Conservation (phyloP, 2,888 invertebrate genomes). For the Fragum fragum region DNA sequence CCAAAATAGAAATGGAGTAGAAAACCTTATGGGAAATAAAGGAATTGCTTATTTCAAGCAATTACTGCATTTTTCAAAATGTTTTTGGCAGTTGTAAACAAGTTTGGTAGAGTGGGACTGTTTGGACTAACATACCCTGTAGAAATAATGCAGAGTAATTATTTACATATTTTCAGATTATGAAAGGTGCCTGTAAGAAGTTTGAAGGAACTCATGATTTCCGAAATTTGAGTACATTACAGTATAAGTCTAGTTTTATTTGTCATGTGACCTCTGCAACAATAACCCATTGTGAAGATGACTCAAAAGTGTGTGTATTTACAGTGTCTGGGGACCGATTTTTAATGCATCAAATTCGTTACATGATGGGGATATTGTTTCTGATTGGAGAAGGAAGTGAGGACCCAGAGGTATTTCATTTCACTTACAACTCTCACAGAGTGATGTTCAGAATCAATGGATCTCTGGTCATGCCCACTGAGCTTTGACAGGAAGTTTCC, state of each 20-base stretch:
- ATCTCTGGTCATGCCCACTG: no score
- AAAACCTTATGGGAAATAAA: no score
- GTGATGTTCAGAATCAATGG: no score
- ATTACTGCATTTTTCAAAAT: no score
- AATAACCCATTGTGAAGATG: not conserved
- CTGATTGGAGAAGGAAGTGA: not conserved
- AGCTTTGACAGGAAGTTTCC: no score
- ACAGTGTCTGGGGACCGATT: conserved; percentile 13
- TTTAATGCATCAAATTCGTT: conserved; percentile 14
- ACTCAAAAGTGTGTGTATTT: conserved; percentile 6
- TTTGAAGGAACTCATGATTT: conserved; percentile 20
- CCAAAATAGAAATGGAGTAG: no score
- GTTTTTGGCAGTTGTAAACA: no score
- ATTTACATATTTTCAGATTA: not conserved
- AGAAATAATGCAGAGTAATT: no score
- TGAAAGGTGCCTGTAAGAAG: conserved; percentile 8
- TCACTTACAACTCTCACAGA: no score
- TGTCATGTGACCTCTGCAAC: not conserved
- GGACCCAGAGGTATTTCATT: not conserved
- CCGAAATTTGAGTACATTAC: not conserved
- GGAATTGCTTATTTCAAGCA: no score
- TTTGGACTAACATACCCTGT: no score
- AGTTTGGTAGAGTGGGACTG: no score
- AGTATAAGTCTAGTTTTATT: not conserved
- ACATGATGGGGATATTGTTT: not conserved